Evolutionary conservation across 1,140 invertebrate genomes (phyloP), one percentile per base, ranked within the genome.

Genomic region (Rhizoglyphus robini): DNA sequence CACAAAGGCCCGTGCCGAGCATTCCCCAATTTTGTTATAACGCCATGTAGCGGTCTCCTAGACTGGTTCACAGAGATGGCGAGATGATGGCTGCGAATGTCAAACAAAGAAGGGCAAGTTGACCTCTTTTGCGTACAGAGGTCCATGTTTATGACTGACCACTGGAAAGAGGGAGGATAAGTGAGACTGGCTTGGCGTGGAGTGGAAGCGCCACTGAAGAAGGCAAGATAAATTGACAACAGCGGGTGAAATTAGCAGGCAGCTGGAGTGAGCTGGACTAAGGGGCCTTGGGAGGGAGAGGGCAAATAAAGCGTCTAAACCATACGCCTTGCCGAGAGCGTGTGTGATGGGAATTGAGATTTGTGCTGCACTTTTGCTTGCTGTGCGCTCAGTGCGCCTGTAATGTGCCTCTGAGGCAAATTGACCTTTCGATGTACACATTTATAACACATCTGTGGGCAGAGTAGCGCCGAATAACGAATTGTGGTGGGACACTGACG

Each of bases 321-420:
- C 51, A 54, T 54, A 54, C 51, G 51, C 51, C 51, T 54, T 54
- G 51, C 20, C 18, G 36, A 8, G 8, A 41, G 18, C 36, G 36
- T 41, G 36, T 54, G 8, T 54, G 51, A 54, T 54, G 51, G 51
- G 20, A 54, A 54, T 20, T 54, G 51, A 54, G 51, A 54, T 54
- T 46, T 41, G 36, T 41, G 36, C 36, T 41, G 36, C 8, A 11
- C 36, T 41, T 18, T 8, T 41, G 8, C 36, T 41, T 46, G 41
- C 41, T 15, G 41, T 23, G 41, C 23, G 41, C 41, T 23, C 41
- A 15, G 41, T 46, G 15, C 41, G 41, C 41, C 15, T 23, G n/a
- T 46, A 15, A 23, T 23, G 15, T 23, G 41, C 41, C 15, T 46
- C 41, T 46, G 41, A 46, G n/a, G n/a, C n/a, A n/a, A n/a, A n/a